Evolutionary conservation across 2,113 vertebrate species (phyloP).

Genomic region (Ammodytes dubius): DNA sequence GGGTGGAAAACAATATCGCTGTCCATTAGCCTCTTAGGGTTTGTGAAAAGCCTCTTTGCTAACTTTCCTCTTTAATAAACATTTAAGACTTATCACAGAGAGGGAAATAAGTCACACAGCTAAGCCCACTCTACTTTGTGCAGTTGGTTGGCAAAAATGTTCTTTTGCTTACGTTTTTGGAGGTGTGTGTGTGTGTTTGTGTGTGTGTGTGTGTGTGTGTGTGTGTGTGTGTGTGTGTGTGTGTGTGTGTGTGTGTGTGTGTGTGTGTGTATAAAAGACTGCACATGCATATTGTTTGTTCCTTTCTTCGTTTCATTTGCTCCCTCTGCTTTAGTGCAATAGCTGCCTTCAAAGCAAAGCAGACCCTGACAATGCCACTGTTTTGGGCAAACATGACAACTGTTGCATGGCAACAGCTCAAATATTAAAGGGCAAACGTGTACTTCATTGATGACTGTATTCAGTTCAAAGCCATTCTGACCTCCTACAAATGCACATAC

Average conservation of each 20-base stretch:
- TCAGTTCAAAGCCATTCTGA: background rate
- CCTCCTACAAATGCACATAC: background rate
- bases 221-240: background rate
- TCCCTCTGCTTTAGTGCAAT: background rate
- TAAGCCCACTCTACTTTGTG: slow-evolving; percentile 57
- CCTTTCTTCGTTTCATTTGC: background rate
- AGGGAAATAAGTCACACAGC: slow-evolving; percentile 50
- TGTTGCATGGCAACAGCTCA: background rate
- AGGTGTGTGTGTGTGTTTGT: background rate
- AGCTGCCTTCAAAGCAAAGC: background rate
- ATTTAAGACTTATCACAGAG: slow-evolving; percentile 74
- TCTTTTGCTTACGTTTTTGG: slow-evolving; percentile 27
- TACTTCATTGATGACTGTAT: background rate
- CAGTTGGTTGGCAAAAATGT: slow-evolving; percentile 45
- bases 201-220: background rate
- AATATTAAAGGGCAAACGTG: background rate
- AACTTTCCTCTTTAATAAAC: slow-evolving; percentile 78
- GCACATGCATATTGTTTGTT: background rate
- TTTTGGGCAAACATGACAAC: slow-evolving; percentile 4
- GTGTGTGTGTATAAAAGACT: background rate
- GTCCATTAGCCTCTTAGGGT: slow-evolving; percentile 67
- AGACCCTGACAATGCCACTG: background rate
- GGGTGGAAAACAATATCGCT: slow-evolving; percentile 64
- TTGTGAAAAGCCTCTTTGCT: slow-evolving; percentile 76
- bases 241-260: background rate